phyloP scores from a whole-genome alignment of 1,140 invertebrate species.

The Thaumatotibia leucotreta region DNA sequence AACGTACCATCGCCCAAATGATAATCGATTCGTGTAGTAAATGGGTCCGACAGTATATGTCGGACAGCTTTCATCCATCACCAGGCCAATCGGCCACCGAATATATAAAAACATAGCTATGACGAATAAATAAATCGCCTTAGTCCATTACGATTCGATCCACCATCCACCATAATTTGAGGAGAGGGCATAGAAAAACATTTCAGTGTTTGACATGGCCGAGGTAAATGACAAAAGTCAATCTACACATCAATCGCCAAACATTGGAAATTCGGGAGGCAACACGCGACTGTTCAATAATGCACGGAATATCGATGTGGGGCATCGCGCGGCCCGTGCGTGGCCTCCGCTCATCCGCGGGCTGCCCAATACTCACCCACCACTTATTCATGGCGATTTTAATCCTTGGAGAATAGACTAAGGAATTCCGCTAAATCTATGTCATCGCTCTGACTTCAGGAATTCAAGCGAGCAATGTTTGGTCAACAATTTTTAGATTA shows the following conservation, averaged over 20 bases:
- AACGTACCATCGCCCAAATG: constrained; percentile 24
- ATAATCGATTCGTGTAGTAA: constrained; percentile 43
- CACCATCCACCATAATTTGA: constrained; percentile 68
- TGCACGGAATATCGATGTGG: constrained; percentile 74
- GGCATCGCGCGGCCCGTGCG: constrained; percentile 50
- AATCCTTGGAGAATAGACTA: not conserved
- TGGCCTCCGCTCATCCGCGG: constrained; percentile 37
- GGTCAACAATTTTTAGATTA: too few species aligned
- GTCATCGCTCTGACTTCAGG: not conserved
- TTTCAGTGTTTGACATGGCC: constrained; percentile 70
- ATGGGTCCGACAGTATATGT: constrained; percentile 47
- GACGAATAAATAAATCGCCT: constrained; percentile 50
- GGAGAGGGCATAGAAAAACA: constrained; percentile 63
- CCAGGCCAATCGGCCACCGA: constrained; percentile 52
- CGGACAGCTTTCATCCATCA: constrained; percentile 60
- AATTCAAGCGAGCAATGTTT: too few species aligned
- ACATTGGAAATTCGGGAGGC: constrained; percentile 72
- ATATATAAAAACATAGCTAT: constrained; percentile 45
- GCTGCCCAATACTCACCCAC: not conserved
- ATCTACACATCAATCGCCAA: constrained; percentile 75
- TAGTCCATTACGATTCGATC: constrained; percentile 63
- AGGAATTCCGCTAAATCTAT: not conserved
- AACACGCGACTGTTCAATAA: constrained; percentile 73
- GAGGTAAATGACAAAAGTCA: constrained; percentile 74
- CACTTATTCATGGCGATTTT: not conserved